These are phyloP conservation scores for Dasypus novemcinctus DNA, from an alignment of 2,113 vertebrate genomes.

Conservation along the genomic window DNA sequence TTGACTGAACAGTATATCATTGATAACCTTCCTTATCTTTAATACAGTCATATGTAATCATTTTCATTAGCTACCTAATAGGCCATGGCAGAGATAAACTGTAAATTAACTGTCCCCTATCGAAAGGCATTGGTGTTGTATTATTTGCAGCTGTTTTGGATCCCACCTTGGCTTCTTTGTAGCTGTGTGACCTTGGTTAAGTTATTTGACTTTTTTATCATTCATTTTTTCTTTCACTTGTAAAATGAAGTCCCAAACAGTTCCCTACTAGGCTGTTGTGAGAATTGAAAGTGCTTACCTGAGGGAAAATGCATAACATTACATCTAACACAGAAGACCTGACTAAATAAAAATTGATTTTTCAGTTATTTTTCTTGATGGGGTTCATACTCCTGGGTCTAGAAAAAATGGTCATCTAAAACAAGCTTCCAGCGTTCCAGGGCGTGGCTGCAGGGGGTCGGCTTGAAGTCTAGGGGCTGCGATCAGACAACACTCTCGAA, in stretches of 20 bases:
- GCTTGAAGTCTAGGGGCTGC: no score
- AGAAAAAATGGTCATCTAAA: neutral
- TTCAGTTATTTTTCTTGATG: neutral
- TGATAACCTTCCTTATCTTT: neutral
- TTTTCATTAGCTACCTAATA: neutral
- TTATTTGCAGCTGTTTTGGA: neutral
- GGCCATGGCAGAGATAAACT: neutral
- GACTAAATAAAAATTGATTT: neutral
- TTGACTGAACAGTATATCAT: neutral
- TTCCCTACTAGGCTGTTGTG: neutral
- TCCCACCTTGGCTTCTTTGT: neutral
- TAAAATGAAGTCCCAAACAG: neutral
- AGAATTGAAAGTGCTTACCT: neutral
- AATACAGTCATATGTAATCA: neutral
- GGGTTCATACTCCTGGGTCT: neutral
- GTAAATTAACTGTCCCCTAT: neutral
- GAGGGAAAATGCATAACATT: neutral
- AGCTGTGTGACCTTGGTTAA: neutral
- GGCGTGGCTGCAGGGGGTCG: neutral
- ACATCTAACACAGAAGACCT: neutral
- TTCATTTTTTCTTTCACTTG: neutral
- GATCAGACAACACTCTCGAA: neutral
- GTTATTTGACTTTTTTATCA: neutral
- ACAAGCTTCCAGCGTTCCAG: neutral
- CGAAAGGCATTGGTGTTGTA: neutral